Conservation (phyloP, 2,797 vertebrate genomes). For the Euthynnus affinis region DNA sequence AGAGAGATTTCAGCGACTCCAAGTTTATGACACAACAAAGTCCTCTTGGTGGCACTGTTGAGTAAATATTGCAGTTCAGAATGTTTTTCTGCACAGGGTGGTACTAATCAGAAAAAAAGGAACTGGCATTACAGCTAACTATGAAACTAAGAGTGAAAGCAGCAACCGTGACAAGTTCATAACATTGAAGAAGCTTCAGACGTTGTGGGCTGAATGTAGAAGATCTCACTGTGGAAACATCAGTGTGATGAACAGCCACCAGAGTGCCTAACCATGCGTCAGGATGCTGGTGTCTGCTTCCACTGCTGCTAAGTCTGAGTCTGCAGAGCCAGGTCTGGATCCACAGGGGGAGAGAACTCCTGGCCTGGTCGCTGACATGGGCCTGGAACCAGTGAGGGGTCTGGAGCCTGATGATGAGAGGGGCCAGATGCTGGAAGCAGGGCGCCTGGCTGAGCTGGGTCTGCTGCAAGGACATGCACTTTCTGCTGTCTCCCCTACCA, state of each 20-base stretch:
- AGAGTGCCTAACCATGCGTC: conserved; percentile 88
- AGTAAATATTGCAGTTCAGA: conserved; percentile 16
- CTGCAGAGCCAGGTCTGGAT: conserved; percentile 75
- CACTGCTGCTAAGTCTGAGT: conserved; percentile 67
- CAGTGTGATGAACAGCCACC: conserved; percentile 11
- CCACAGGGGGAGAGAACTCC: conserved; percentile 49
- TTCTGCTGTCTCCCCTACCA: conserved; percentile 63
- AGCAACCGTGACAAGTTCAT: neutral
- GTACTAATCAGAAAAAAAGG: neutral
- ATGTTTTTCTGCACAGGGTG: neutral
- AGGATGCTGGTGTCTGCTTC: conserved; percentile 88
- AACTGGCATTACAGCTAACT: neutral
- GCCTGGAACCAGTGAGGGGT: conserved; percentile 64
- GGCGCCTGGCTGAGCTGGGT: conserved; percentile 61
- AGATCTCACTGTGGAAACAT: neutral
- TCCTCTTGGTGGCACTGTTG: conserved; percentile 70
- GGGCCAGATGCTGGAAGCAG: conserved; percentile 55
- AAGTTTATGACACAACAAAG: conserved; percentile 3
- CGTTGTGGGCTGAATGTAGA: neutral
- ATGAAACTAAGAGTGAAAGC: neutral
- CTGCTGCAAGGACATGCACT: conserved; percentile 51
- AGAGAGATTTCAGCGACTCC: conserved; percentile 15
- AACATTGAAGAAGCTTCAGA: neutral
- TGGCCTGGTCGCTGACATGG: conserved; percentile 43
- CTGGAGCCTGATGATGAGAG: conserved; percentile 46